Base-by-base conservation (phyloP, 2,797 vertebrate species). In the Eospalax fontanierii region DNA sequence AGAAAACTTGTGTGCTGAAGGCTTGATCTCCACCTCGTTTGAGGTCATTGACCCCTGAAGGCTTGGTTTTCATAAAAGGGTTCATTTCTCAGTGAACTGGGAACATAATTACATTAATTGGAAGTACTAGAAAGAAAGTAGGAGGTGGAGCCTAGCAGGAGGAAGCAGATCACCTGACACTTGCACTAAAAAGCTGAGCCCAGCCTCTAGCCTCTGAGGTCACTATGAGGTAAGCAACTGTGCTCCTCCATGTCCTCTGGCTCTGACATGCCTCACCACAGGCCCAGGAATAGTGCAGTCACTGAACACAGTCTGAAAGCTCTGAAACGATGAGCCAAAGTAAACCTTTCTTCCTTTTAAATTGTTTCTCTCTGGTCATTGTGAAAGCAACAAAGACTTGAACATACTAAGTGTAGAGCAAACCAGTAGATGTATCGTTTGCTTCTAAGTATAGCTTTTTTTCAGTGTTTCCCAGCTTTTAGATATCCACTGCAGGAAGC, bases 401-500 rank as follows among this genome's bases (percentile, higher is more conserved):
- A 57, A 30, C 16, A 16, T 24, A 15, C 24, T 30, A 35, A 22
- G 22, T 57, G 35, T 9, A 50, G 73, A 50, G 65, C 61, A 18
- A 35, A 78, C 12, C 35, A 71, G 28, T 46, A 14, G 30, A 61
- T 61, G n/a, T 46, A 63, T 18, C 28, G 9, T 92, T 85, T 59
- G 43, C 46, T 84, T 90, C 73, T 93, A 71, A n/a, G 30, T n/a
- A 78, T 73, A 61, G 9, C 35, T 89, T 70, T 65, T 74, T 76
- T 71, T 75, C 80, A 79, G 24, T 59, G 21, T 80, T 85, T 35
- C n/a, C 30, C 59, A 24, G 2, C 50, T 63, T 94, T 95, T 75
- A 95, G 84, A 89, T 95, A 65, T 85, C 35, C 16, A 3, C 3
- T 75, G 50, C 71, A 22, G n/a, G 40, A 59, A 87, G 19, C 46